Base-by-base conservation (phyloP, 2,888 invertebrate species). In the Luffia ferchaultella region DNA sequence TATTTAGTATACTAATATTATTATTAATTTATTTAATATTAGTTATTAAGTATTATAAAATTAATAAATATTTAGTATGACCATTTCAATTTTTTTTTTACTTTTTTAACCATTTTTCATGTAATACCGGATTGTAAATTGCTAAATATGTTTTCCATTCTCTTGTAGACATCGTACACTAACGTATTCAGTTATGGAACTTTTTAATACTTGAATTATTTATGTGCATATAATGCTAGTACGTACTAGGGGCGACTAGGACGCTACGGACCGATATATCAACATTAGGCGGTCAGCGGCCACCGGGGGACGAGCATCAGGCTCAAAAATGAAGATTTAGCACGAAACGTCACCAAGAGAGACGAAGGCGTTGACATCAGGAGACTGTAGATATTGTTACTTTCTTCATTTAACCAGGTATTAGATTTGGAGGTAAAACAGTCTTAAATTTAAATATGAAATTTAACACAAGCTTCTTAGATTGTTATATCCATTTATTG, bases 241-340 rank as follows among this genome's bases (percentile, higher is more conserved):
- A 12, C 30, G 30, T 30, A 3, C 3, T 30, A 30, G 30, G 30
- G 3, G 30, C 30, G 30, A 12, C 30, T 3, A 3, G 30, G 30
- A 30, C 30, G 30, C 30, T 7, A 12, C 12, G 30, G 64, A 59
- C 74, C 80, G 79, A 82, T 82, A 77, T 79, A 80, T 82, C 82
- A 76, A 79, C 82, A 82, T 82, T 82, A 82, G 76, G 20, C 30
- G 30, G 30, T 30, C 30, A 30, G 30, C 30, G 30, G 3, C 30
- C 30, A 12, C 30, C 30, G 30, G 47, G 50, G 19, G 46, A 46
- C 42, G 20, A 42, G 53, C 47, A 50, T 48, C 53, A 45, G 48
- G 49, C 53, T 56, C 56, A 56, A 56, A 56, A 54, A 56, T 56
- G 56, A 54, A 56, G 56, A 56, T 56, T 56, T 56, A 56, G 53